Conservation (phyloP, 2,113 vertebrate species). For the Balaenoptera acutorostrata region DNA sequence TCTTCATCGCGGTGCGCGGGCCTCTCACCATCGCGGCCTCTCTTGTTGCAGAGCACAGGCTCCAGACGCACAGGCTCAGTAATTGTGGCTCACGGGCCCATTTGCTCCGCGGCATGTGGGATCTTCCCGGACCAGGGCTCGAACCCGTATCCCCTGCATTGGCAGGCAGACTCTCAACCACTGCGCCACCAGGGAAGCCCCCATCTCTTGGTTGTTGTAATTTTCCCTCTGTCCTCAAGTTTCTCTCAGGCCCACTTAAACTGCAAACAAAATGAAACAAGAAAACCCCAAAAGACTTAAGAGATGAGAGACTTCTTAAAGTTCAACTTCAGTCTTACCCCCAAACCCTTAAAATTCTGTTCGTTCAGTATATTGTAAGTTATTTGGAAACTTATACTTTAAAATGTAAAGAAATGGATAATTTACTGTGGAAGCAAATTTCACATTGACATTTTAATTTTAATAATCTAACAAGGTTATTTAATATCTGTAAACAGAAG, state of each 20-base stretch:
- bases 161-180: no score
- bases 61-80: no score
- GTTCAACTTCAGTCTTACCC: neutral
- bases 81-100: no score
- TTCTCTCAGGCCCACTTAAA: neutral
- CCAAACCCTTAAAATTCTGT: neutral
- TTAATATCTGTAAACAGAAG: neutral
- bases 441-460: constrained; percentile 12
- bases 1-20: no score
- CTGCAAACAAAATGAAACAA: neutral
- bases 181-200: no score
- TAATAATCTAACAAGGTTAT: neutral
- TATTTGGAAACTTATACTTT: neutral
- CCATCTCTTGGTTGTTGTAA: neutral
- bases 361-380: neutral
- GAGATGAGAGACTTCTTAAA: neutral
- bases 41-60: no score
- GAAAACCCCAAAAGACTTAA: neutral
- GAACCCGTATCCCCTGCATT: no score
- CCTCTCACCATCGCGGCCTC: no score
- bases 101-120: no score
- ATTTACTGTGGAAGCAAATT: neutral
- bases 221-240: neutral
- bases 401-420: neutral
- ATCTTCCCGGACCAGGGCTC: no score